These are phyloP conservation scores for Noctua pronuba DNA, from an alignment of 2,888 invertebrate species.

Conservation along the genomic window DNA sequence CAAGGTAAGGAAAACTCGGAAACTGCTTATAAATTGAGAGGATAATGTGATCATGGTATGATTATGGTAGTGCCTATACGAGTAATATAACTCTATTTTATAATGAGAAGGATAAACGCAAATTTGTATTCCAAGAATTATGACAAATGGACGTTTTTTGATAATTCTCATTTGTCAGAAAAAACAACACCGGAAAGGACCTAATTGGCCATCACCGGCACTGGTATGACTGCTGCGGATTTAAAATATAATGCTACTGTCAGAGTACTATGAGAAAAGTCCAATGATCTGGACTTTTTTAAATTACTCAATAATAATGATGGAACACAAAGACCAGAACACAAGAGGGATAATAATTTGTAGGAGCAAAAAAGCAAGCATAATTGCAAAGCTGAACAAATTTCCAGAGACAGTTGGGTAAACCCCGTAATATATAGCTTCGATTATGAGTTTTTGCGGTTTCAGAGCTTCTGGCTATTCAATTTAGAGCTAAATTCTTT, in stretches of 20 bases:
- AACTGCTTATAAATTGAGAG: slow-evolving; percentile 17
- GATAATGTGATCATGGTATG: neutral
- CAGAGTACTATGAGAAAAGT: slow-evolving; percentile 3
- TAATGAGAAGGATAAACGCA: neutral
- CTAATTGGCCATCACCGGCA: slow-evolving; percentile 19
- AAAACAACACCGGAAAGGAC: slow-evolving; percentile 11
- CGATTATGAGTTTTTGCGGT: slow-evolving; percentile 59
- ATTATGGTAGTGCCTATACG: neutral
- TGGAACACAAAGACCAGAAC: slow-evolving; percentile 38
- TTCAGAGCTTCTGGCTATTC: slow-evolving; percentile 36
- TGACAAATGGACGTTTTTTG: neutral
- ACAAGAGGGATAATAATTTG: slow-evolving; percentile 48
- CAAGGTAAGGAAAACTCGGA: slow-evolving; percentile 24
- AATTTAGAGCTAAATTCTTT: slow-evolving; percentile 36
- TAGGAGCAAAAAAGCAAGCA: slow-evolving; percentile 51
- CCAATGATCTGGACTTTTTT: slow-evolving; percentile 10
- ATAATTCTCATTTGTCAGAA: slow-evolving; percentile 6
- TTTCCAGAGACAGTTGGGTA: slow-evolving; percentile 61
- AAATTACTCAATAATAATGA: slow-evolving; percentile 30
- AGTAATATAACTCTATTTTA: slow-evolving; percentile 11
- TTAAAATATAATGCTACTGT: slow-evolving; percentile 27
- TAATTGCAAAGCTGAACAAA: slow-evolving; percentile 60
- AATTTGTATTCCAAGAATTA: neutral
- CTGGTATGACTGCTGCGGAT: slow-evolving; percentile 11
- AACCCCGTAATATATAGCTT: slow-evolving; percentile 59